A percentile compares a stretch with the other conserved stretches of the same genome.
Evolutionary conservation across 2,113 vertebrate species (phyloP).

Genomic region (Amphiprion percula): DNA sequence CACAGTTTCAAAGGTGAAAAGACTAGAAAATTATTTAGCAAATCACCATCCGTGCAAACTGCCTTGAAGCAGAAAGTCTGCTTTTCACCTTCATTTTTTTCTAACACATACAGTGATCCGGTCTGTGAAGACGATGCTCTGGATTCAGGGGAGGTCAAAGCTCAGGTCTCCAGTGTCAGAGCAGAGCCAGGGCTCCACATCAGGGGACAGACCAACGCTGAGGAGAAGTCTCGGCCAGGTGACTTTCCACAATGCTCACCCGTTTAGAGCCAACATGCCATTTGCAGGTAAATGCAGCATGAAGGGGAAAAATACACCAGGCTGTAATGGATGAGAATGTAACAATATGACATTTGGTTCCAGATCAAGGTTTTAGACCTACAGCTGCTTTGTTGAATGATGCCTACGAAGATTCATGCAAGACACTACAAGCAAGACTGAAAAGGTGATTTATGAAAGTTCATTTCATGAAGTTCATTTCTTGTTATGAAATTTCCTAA

Average conservation of each 20-base stretch:
- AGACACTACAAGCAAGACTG: slow-evolving; percentile 4
- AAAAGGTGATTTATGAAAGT: slow-evolving; percentile 44
- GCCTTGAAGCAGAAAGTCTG: neutral
- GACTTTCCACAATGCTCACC: slow-evolving; percentile 85
- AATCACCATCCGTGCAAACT: neutral
- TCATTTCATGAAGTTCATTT: neutral
- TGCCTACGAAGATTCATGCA: neutral
- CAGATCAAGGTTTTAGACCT: slow-evolving; percentile 25
- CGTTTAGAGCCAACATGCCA: slow-evolving; percentile 86
- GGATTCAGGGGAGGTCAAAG: slow-evolving; percentile 62
- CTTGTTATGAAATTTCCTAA: neutral
- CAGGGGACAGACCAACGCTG: slow-evolving; percentile 84
- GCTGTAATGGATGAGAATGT: neutral
- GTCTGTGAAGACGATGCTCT: slow-evolving; percentile 79
- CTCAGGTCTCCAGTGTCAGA: neutral
- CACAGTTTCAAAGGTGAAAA: slow-evolving; percentile 87
- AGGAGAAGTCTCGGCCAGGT: slow-evolving; percentile 87
- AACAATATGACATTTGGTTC: neutral
- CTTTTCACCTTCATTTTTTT: neutral
- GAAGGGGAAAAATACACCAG: neutral
- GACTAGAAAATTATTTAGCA: neutral
- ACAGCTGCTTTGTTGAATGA: slow-evolving; percentile 3
- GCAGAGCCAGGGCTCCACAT: slow-evolving; percentile 72
- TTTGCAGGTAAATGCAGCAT: slow-evolving; percentile 80
- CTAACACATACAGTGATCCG: slow-evolving; percentile 65